Base-by-base conservation (phyloP, 2,113 vertebrate genomes). In the Pachycephala philippinensis region DNA sequence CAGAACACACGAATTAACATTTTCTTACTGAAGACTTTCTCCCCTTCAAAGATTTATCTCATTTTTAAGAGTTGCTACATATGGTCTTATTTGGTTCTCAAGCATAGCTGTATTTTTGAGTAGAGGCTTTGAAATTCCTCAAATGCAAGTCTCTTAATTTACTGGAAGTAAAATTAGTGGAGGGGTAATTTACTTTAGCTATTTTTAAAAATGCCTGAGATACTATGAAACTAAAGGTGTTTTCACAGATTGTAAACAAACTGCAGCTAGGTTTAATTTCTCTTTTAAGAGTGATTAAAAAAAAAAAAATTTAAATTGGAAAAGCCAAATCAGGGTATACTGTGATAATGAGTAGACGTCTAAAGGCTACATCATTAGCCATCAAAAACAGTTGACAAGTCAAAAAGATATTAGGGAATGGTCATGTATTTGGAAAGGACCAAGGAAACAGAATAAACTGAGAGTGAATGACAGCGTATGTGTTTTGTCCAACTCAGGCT, bases 81-180 rank as follows among this genome's bases (percentile, higher is more conserved):
- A 66, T 33, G 37, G 23, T 66, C 19, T 92, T 95, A 37, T 17
- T 94, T 22, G 49, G n/a, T 83, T 84, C 83, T 93, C 35, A 93
- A 80, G 26, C 42, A 82, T 31, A 84, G 50, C 52, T 96, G 21
- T 50, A 42, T 70, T 82, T 57, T 84, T 70, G 87, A 92, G 30
- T 61, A 85, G 68, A 70, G 69, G 33, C 23, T 89, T 95, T 80
- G 80, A 44, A 95, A 93, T 77, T 82, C 92, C 78, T 94, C 31
- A 93, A 88, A 86, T 63, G 11, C 60, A 95, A 92, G 94, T 12
- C 69, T 87, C 76, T 93, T 50, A 39, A 10, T 87, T 81, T 91
- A n/a, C 81, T 92, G 66, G 53, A 93, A 92, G 42, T 30, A 57
- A 96, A 93, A 96, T 65, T 84, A 91, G 61, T 7, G 4, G 13